Evolutionary conservation across 2,888 invertebrate species (phyloP), one percentile per base, ranked within the genome.

Genomic region (Capitulum mitella): DNA sequence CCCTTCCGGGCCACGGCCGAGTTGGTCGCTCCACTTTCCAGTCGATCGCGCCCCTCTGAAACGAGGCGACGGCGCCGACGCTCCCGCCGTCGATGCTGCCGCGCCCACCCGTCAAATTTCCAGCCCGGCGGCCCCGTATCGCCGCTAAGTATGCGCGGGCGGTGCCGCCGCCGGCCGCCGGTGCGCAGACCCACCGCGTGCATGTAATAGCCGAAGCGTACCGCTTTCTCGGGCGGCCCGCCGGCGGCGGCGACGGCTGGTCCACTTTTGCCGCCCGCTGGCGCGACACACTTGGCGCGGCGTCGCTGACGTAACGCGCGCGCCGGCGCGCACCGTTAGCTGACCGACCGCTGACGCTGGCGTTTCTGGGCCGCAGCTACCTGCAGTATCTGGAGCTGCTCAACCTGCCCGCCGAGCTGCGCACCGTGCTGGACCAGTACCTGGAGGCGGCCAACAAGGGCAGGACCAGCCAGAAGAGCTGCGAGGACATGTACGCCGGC

Each of bases 361-460:
- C 46, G 14, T 19, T 3, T 74, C 12, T 75, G 43, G 16, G 46
- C 51, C 37, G 54, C 82, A 82, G 82, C 51, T 82, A 82, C 80
- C 80, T 82, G 61, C 80, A 82, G 78, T 81, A 80, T 78, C 80
- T 80, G 40, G 81, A 82, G 78, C 79, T 81, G 37, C 79, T 82
- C 19, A 80, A 80, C 58, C 81, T 82, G 34, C 82, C 82, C 1
- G 82, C 81, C 46, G 81, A 82, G 77, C 74, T 82, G 61, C 80
- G 80, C 51, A 78, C 80, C 14, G 34, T 82, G 51, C 75, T 82
- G 40, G 82, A 82, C 46, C 80, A 80, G 70, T 82, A 82, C 77
- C 78, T 81, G 78, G 82, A 82, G 74, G 82, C 82, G 29, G 82
- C 82, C n/a, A 81, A 82, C 78, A 78, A 80, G 26, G 82, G 82